Evolutionary conservation across 2,113 vertebrate species (phyloP).

Genomic region (Pantherophis guttatus): DNA sequence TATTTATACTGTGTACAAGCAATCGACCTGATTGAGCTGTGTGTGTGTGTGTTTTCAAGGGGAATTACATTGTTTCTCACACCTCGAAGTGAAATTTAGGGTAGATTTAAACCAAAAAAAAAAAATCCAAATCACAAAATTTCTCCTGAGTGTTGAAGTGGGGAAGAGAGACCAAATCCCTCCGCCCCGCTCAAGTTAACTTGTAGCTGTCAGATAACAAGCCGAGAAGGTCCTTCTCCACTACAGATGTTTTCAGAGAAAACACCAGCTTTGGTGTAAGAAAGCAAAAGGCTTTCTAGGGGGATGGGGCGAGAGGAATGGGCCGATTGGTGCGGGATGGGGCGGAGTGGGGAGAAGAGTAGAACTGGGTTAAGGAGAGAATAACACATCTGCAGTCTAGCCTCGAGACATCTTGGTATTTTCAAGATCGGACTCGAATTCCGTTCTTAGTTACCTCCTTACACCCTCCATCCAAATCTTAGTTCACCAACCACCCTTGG

Average conservation of each 20-base stretch:
- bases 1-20: neutral
- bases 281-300: neutral
- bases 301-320: neutral
- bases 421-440: neutral
- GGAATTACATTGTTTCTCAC: neutral
- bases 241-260: constrained; percentile 1
- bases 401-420: neutral
- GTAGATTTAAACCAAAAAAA: neutral
- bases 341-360: too few species aligned
- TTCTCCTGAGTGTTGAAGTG: neutral
- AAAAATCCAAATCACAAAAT: neutral
- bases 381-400: neutral
- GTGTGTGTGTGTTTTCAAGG: neutral
- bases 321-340: constrained; percentile 10
- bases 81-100: neutral
- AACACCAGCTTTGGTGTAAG: neutral
- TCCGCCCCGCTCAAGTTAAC: neutral
- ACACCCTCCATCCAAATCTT: neutral
- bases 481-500: neutral
- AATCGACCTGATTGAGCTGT: neutral
- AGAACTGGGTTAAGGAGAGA: neutral
- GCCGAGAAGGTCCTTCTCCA: neutral
- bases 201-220: constrained; percentile 14
- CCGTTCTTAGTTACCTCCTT: neutral
- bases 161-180: neutral